These are phyloP conservation scores for Nyctibius bracteatus DNA, from an alignment of 2,113 vertebrate genomes.

Conservation along the genomic window DNA sequence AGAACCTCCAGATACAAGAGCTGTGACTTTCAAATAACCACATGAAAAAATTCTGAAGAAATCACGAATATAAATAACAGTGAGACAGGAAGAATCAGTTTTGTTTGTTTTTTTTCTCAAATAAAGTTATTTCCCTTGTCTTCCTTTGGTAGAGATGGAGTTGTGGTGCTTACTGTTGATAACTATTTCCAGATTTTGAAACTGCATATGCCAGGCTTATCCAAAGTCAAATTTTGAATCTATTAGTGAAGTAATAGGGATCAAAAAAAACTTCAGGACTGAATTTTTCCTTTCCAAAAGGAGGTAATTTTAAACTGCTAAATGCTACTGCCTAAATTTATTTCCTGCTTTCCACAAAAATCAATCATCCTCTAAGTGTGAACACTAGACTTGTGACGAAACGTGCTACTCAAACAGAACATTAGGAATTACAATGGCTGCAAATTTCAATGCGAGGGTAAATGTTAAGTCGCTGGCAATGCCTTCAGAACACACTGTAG, in stretches of 20 bases:
- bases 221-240: not conserved
- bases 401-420: not conserved
- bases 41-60: not conserved
- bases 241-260: not conserved
- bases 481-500: not conserved
- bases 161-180: not conserved
- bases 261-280: not conserved
- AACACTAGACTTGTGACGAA: not conserved
- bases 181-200: not conserved
- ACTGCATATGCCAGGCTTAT: not conserved
- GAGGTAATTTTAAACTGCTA: not conserved
- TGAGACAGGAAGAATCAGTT: not conserved
- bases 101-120: accelerated
- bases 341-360: not conserved
- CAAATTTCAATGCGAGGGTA: not conserved
- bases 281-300: not conserved
- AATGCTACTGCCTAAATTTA: not conserved
- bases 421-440: not conserved
- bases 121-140: not conserved
- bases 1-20: not conserved
- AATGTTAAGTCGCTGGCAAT: not conserved
- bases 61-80: not conserved
- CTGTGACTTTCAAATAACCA: not conserved
- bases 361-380: not conserved
- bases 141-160: not conserved